Evolutionary conservation across 2,888 invertebrate genomes (phyloP).

Genomic region (Rotaria sp.): DNA sequence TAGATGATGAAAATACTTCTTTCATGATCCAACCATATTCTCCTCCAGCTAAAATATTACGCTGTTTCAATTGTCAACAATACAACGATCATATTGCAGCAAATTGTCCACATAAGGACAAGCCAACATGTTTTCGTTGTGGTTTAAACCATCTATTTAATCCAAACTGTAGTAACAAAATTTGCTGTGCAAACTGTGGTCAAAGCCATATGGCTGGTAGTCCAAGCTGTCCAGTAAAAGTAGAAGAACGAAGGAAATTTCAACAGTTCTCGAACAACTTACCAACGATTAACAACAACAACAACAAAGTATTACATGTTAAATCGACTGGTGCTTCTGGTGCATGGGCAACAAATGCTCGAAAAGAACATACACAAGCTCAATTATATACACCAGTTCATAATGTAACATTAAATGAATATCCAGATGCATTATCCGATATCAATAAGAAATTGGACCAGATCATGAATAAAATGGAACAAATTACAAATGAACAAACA

Average conservation of each 20-base stretch:
- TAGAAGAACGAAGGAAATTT: not conserved
- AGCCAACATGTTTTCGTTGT: not conserved
- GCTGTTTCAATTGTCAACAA: not conserved
- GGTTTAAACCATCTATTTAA: not conserved
- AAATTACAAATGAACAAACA: not conserved
- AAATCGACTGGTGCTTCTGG: not conserved
- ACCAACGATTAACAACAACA: not conserved
- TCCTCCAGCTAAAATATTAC: not conserved
- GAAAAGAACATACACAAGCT: not conserved
- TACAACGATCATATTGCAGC: not conserved
- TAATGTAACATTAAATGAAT: not conserved
- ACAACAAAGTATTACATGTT: not conserved
- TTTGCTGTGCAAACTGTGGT: not conserved
- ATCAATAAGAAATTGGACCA: not conserved
- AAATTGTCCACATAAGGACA: not conserved
- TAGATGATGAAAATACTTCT: not conserved
- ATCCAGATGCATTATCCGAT: not conserved
- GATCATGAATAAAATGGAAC: not conserved
- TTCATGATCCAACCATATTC: not conserved
- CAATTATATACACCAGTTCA: not conserved
- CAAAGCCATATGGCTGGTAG: not conserved
- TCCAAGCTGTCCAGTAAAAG: not conserved
- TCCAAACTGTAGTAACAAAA: not conserved
- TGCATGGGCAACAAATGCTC: not conserved
- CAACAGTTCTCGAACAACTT: not conserved